These are phyloP conservation scores for Hystrix cristata DNA, from an alignment of 2,113 vertebrate genomes.

Conservation along the genomic window DNA sequence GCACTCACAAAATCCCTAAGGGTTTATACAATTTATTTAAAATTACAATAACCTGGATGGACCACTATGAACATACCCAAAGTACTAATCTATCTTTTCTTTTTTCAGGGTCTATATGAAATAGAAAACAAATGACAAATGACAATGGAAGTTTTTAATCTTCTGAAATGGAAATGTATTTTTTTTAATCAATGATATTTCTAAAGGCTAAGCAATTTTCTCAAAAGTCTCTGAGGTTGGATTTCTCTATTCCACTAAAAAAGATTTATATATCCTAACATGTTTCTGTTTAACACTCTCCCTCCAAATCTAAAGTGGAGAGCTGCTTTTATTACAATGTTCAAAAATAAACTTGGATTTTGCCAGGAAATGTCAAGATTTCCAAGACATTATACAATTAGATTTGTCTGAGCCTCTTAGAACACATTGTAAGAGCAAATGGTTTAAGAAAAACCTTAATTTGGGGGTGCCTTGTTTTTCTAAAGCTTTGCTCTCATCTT, in stretches of 20 bases:
- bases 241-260: neutral
- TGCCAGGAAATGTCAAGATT: neutral
- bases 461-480: neutral
- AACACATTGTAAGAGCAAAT: conserved; percentile 15
- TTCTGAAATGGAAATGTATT: neutral
- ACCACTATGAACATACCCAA: neutral
- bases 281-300: neutral
- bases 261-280: neutral
- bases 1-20: neutral
- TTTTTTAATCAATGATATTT: neutral
- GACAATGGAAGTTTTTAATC: neutral
- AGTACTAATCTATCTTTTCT: neutral
- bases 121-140: neutral
- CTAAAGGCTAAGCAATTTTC: neutral
- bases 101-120: neutral
- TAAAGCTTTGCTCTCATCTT: neutral
- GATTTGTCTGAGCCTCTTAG: neutral
- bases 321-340: neutral
- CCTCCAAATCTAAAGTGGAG: neutral
- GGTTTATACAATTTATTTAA: neutral
- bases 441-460: neutral
- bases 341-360: conserved; percentile 16
- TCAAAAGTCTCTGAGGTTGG: neutral
- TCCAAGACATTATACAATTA: neutral
- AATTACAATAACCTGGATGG: neutral